phyloP scores from a whole-genome alignment of 2,888 invertebrate species.

The Lithodes maja region DNA sequence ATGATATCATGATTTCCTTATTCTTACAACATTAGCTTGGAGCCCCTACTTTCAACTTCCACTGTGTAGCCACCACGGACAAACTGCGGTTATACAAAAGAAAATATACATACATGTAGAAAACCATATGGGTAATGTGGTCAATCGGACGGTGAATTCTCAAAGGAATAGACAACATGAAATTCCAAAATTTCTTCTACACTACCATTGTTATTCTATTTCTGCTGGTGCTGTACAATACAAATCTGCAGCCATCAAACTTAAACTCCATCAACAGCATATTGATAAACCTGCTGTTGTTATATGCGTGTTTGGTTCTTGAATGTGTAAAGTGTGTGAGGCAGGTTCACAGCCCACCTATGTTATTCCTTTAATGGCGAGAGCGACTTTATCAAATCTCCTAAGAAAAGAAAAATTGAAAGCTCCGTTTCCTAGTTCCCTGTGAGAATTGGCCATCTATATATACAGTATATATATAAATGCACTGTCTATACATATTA shows the following conservation, averaged over 20 bases:
- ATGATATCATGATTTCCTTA: no score
- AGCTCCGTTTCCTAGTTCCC: background rate
- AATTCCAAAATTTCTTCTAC: background rate
- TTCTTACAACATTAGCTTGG: no score
- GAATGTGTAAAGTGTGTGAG: background rate
- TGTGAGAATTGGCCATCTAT: background rate
- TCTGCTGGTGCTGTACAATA: background rate
- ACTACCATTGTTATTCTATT: background rate
- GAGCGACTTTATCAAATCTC: no score
- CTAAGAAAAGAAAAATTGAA: background rate
- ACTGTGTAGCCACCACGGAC: no score
- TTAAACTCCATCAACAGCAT: no score
- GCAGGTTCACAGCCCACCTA: background rate
- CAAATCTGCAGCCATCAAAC: background rate
- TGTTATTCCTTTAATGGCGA: no score
- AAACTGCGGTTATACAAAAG: no score
- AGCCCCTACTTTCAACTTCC: no score
- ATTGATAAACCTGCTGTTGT: no score
- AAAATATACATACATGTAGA: background rate
- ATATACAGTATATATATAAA: background rate
- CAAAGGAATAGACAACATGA: background rate
- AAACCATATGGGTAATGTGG: background rate
- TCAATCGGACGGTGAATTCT: background rate
- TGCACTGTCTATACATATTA: background rate
- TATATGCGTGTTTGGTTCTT: no score